phyloP scores from a whole-genome alignment of 2,113 vertebrate genomes.

The Gnathonemus echidnorhynchus region DNA sequence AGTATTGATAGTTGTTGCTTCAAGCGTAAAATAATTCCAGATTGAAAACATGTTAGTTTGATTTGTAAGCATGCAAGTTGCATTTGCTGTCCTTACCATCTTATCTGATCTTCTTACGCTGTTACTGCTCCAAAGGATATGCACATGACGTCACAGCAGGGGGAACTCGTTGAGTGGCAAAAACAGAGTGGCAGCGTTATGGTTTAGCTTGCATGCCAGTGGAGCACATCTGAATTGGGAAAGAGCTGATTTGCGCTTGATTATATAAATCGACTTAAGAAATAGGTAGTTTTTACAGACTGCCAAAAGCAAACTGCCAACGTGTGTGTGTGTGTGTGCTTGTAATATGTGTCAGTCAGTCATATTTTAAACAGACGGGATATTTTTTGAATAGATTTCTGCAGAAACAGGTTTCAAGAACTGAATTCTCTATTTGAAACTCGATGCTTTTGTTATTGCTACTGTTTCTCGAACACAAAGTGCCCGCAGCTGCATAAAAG shows the following conservation, averaged over 20 bases:
- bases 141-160: background rate
- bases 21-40: background rate
- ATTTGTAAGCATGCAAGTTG: background rate
- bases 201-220: background rate
- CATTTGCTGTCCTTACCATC: background rate
- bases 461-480: background rate
- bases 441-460: background rate
- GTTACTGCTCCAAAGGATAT: background rate
- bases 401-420: slow-evolving; percentile 1
- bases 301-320: background rate
- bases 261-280: too few species aligned
- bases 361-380: background rate
- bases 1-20: background rate
- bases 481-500: background rate
- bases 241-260: background rate
- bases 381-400: background rate
- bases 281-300: background rate
- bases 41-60: background rate
- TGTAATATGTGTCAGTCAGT: background rate
- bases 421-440: background rate
- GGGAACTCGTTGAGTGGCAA: background rate
- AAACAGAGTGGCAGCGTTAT: background rate
- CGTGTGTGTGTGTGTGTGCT: background rate
- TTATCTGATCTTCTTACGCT: background rate
- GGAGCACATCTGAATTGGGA: background rate